Evolutionary conservation across 1,140 invertebrate genomes (phyloP).

Genomic region (Holotrichia oblita): DNA sequence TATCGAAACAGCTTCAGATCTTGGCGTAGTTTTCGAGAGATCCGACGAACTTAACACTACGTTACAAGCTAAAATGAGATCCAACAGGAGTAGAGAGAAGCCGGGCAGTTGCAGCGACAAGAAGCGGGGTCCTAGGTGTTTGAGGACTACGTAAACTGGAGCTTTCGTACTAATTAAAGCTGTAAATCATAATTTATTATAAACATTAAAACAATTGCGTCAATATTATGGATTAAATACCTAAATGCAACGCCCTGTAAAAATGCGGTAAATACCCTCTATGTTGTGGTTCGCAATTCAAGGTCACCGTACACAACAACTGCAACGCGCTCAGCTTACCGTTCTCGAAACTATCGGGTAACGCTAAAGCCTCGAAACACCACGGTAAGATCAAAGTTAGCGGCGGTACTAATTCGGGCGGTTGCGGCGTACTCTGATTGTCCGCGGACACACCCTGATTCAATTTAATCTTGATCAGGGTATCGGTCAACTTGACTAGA

Average conservation of each 20-base stretch:
- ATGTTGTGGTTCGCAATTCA: slow-evolving; percentile 64
- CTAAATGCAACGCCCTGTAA: slow-evolving; percentile 87
- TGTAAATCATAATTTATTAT: slow-evolving; percentile 48
- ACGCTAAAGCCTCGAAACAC: slow-evolving; percentile 84
- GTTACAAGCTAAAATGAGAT: slow-evolving; percentile 91
- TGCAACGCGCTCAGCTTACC: slow-evolving; percentile 84
- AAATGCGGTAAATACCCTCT: slow-evolving; percentile 83
- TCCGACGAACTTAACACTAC: slow-evolving; percentile 85
- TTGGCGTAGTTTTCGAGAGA: slow-evolving; percentile 80
- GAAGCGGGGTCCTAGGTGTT: slow-evolving; percentile 78
- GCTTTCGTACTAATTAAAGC: slow-evolving; percentile 69
- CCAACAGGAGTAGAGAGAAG: slow-evolving; percentile 84
- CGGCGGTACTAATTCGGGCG: slow-evolving; percentile 80
- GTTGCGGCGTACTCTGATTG: slow-evolving; percentile 75
- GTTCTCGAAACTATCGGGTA: slow-evolving; percentile 69
- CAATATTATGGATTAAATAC: slow-evolving; percentile 58
- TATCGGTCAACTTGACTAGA: slow-evolving; percentile 88
- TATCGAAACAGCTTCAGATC: slow-evolving; percentile 91
- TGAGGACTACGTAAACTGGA: slow-evolving; percentile 68
- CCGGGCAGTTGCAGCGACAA: slow-evolving; percentile 90
- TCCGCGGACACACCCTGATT: slow-evolving; percentile 83
- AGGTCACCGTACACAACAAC: slow-evolving; percentile 79
- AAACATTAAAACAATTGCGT: background rate
- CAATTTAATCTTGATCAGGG: slow-evolving; percentile 81
- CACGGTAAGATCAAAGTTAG: slow-evolving; percentile 86